These are phyloP conservation scores for Clarias pachynema DNA, from an alignment of 2,797 vertebrate genomes.

Conservation along the genomic window DNA sequence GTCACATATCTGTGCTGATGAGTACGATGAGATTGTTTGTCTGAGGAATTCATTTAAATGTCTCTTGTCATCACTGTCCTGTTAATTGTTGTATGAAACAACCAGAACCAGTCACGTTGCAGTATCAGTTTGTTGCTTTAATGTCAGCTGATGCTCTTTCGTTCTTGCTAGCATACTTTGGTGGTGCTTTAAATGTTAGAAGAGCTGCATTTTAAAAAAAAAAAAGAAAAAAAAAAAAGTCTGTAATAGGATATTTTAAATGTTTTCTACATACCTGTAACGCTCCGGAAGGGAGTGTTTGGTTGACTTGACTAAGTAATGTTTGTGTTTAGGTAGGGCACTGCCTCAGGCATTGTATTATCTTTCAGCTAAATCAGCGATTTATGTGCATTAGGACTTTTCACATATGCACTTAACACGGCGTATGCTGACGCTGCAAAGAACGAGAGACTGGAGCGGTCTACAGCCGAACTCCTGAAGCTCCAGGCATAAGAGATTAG, in stretches of 20 bases:
- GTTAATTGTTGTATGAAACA: not conserved
- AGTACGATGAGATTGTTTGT: not conserved
- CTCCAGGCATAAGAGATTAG: not conserved
- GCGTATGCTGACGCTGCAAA: conserved; percentile 25
- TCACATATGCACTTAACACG: conserved; percentile 16
- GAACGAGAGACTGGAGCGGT: not conserved
- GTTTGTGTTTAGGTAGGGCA: conserved; percentile 5
- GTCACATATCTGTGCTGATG: conserved; percentile 40
- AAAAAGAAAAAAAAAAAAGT: not conserved
- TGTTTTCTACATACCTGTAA: not conserved
- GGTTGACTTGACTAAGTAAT: not conserved
- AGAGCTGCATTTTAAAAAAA: not conserved
- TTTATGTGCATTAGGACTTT: conserved; percentile 28
- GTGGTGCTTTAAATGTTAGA: not conserved
- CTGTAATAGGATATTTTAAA: not conserved
- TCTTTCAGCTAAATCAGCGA: conserved; percentile 18
- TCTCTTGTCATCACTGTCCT: not conserved
- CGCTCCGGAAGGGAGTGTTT: not conserved
- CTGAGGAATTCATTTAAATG: conserved; percentile 20
- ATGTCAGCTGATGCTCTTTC: not conserved
- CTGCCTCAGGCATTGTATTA: not conserved
- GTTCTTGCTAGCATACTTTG: not conserved
- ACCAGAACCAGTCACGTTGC: conserved; percentile 7
- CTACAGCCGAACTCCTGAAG: conserved; percentile 5
- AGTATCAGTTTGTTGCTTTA: not conserved